Percentiles rank a stretch among this genome's conserved stretches.
phyloP scores from a whole-genome alignment of 2,888 invertebrate genomes.

The Heliconius aoede region DNA sequence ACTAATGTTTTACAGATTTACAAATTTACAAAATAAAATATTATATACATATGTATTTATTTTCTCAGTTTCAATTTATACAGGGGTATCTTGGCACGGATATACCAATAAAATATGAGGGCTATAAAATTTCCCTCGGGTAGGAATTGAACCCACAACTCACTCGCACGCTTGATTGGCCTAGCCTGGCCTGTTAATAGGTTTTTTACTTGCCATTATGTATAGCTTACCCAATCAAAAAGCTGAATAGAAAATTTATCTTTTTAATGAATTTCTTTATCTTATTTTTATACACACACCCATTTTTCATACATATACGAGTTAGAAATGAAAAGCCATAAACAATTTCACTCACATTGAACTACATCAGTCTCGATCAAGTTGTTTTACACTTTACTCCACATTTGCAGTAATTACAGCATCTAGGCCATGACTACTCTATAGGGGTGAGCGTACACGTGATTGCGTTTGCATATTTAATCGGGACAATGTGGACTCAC shows the following conservation, averaged over 20 bases:
- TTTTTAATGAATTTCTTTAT: background rate
- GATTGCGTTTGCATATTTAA: conserved; percentile 48
- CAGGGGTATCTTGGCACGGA: background rate
- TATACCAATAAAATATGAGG: background rate
- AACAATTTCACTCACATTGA: background rate
- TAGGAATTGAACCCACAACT: too few species aligned
- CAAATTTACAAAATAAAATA: background rate
- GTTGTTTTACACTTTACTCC: conserved; percentile 8
- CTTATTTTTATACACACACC: background rate
- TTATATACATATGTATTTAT: background rate
- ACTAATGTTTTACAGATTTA: conserved; percentile 2
- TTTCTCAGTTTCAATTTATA: background rate
- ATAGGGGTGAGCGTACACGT: conserved; percentile 38
- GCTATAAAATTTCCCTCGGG: too few species aligned
- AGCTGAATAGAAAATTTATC: background rate
- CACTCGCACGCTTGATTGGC: too few species aligned
- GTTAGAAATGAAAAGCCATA: background rate
- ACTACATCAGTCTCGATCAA: background rate
- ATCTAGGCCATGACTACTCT: conserved; percentile 40
- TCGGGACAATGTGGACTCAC: conserved; percentile 37
- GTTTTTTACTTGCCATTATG: background rate
- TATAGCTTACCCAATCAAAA: too few species aligned
- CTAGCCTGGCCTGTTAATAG: background rate
- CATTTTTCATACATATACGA: background rate
- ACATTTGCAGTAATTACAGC: conserved; percentile 30